Conservation (phyloP, 2,113 vertebrate species). For the Cyanocitta stelleri region DNA sequence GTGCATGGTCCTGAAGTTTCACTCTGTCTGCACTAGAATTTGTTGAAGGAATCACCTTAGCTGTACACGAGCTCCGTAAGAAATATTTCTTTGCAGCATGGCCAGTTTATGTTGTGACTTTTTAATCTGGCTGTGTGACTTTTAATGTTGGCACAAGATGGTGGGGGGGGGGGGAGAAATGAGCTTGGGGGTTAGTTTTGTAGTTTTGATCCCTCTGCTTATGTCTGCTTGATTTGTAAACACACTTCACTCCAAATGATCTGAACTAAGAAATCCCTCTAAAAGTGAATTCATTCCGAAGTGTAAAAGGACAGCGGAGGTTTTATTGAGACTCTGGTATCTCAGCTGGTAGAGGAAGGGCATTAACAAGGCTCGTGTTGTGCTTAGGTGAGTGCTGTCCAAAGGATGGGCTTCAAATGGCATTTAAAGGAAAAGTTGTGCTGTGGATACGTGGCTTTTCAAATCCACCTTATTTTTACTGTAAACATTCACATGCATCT, state of each 20-base stretch:
- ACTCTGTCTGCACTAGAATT: not conserved
- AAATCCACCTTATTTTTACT: not conserved
- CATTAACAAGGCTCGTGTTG: not conserved
- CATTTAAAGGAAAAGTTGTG: not conserved
- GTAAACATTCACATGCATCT: not conserved
- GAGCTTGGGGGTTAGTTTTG: not conserved
- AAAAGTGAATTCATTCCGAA: not conserved
- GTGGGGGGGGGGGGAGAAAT: accelerated
- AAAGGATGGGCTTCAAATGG: not conserved
- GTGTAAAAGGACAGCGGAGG: not conserved
- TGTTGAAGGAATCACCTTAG: not conserved
- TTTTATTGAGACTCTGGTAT: not conserved
- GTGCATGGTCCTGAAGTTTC: not conserved
- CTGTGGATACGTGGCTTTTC: not conserved
- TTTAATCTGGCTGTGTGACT: not conserved
- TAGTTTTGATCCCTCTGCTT: not conserved
- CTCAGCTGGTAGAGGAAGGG: not conserved
- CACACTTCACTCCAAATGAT: not conserved
- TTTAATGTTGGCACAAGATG: not conserved
- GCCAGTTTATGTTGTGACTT: not conserved
- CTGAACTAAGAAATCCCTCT: not conserved
- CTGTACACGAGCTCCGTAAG: not conserved
- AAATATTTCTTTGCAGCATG: not conserved
- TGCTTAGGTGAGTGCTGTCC: not conserved
- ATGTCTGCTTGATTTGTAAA: not conserved